A percentile compares a stretch with the other conserved stretches of the same genome.
Evolutionary conservation across 2,113 vertebrate genomes (phyloP).

Genomic region (Sciurus niger): DNA sequence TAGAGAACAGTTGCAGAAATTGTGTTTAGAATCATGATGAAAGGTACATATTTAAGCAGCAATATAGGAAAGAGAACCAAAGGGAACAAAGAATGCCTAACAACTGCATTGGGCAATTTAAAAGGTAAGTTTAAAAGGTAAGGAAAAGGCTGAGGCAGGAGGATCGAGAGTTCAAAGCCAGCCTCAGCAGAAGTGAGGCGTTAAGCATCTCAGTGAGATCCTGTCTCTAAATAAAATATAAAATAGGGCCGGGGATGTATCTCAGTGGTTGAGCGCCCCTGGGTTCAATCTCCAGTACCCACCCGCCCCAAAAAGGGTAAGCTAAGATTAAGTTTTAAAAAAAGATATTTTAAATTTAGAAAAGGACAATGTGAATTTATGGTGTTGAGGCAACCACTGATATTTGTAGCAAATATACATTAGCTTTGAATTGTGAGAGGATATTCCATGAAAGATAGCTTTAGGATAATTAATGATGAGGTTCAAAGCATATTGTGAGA

Average conservation of each 20-base stretch:
- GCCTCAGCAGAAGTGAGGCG: too few relatives aligned
- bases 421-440: constrained; percentile 28
- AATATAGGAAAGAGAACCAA: not conserved
- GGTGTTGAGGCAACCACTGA: not conserved
- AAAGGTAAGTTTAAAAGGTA: not conserved
- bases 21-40: not conserved
- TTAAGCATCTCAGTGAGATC: too few relatives aligned
- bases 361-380: not conserved
- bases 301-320: too few relatives aligned
- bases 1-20: not conserved
- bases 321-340: not conserved
- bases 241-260: too few relatives aligned
- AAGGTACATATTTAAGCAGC: not conserved
- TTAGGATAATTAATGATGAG: not conserved
- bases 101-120: not conserved
- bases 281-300: too few relatives aligned
- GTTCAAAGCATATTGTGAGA: not conserved
- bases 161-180: too few relatives aligned
- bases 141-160: not conserved
- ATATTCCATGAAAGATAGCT: constrained; percentile 18
- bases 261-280: too few relatives aligned
- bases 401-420: not conserved
- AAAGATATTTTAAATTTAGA: not conserved
- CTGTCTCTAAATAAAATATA: too few relatives aligned
- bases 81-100: not conserved